A percentile compares a stretch with the other conserved stretches of the same genome.
phyloP scores from a whole-genome alignment of 2,113 vertebrate species.

The crab-eating macaque (Macaca fascicularis) region DNA sequence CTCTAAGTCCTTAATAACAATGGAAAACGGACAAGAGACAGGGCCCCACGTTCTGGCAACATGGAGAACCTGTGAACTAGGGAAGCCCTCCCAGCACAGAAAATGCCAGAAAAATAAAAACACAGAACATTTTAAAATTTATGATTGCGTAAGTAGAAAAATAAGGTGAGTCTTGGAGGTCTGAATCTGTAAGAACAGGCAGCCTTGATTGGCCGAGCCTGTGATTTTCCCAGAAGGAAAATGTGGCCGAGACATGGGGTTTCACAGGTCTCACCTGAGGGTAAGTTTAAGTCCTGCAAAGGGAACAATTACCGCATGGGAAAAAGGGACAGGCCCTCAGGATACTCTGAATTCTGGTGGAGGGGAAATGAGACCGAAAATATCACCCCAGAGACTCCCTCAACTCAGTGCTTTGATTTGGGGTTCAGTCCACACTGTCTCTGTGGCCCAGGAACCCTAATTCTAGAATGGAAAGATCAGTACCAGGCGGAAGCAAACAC shows the following conservation, averaged over 20 bases:
- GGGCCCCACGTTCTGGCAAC: rapidly evolving
- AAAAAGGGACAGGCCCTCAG: neutral
- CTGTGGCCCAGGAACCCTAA: neutral
- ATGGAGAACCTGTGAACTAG: rapidly evolving
- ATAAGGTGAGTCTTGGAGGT: neutral
- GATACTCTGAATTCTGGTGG: neutral
- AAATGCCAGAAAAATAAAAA: neutral
- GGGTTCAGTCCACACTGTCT: too few relatives aligned
- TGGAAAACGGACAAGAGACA: rapidly evolving
- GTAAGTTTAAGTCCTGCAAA: neutral
- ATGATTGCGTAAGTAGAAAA: neutral
- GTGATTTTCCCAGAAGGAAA: neutral
- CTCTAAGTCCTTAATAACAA: neutral
- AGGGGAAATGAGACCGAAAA: neutral
- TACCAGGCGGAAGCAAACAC: neutral
- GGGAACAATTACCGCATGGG: rapidly evolving
- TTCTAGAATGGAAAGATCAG: neutral
- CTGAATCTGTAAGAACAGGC: neutral
- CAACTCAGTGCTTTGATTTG: too few relatives aligned
- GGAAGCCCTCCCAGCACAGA: neutral
- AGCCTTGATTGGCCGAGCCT: too few relatives aligned
- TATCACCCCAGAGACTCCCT: too few relatives aligned
- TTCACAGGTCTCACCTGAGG: neutral
- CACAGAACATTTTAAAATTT: neutral
- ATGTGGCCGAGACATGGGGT: rapidly evolving